These are phyloP conservation scores for Aleiodes testaceus DNA, from an alignment of 2,888 invertebrate species.

Conservation along the genomic window DNA sequence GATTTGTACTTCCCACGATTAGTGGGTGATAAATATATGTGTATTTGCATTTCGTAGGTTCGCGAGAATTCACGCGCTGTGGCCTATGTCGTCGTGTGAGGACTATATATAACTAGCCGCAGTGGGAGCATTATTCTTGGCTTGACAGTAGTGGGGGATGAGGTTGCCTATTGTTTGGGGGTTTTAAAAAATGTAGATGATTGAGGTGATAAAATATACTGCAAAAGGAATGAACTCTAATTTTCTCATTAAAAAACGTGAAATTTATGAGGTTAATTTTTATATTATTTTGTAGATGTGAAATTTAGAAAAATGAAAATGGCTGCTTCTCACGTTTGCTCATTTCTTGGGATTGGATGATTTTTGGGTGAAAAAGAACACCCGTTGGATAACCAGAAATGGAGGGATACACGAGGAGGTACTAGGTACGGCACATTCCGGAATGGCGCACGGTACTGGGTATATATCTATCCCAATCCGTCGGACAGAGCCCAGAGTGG, in stretches of 20 bases:
- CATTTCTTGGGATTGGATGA: too few relatives aligned
- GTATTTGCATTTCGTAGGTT: background rate
- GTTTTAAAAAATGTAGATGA: background rate
- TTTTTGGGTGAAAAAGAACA: constrained; percentile 33
- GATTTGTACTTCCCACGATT: too few relatives aligned
- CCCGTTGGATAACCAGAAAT: constrained; percentile 50
- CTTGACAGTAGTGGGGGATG: background rate
- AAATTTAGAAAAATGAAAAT: too few relatives aligned
- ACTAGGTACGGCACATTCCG: constrained; percentile 59
- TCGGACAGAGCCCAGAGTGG: background rate
- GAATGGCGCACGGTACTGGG: constrained; percentile 37
- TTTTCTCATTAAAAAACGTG: too few relatives aligned
- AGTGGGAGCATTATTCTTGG: background rate
- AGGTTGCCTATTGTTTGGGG: background rate
- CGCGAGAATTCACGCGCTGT: constrained; percentile 20
- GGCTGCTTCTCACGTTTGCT: too few relatives aligned
- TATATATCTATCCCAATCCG: constrained; percentile 5
- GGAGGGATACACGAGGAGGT: constrained; percentile 45
- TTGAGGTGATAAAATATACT: too few relatives aligned
- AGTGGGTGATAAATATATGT: background rate
- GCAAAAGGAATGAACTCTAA: background rate
- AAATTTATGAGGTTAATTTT: too few relatives aligned
- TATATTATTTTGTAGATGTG: too few relatives aligned
- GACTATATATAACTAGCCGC: background rate
- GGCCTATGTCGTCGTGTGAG: background rate